A percentile compares a stretch with the other conserved stretches of the same genome.
These are phyloP conservation scores for Nestor notabilis DNA, from an alignment of 2,113 vertebrate genomes.

Conservation along the genomic window DNA sequence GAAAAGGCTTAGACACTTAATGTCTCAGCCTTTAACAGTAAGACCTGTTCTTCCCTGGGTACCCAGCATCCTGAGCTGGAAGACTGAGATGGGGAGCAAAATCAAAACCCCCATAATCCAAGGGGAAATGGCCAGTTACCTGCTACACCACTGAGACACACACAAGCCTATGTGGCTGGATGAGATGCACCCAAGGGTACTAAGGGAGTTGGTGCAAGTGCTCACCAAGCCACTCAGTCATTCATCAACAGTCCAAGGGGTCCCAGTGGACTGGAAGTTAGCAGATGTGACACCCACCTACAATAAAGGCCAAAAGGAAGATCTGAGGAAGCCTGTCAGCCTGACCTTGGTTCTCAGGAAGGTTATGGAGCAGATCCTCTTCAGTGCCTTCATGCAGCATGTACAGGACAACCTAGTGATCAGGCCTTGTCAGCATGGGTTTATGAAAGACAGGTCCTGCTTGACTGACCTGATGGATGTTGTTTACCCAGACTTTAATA, in stretches of 20 bases:
- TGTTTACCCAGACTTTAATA: not conserved
- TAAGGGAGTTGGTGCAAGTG: not conserved
- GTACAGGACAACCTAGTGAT: not conserved
- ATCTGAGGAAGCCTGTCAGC: not conserved
- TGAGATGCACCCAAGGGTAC: not conserved
- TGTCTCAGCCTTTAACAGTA: not conserved
- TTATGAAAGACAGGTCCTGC: not conserved
- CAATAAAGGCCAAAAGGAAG: not conserved
- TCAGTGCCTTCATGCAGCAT: not conserved
- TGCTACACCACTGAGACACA: not conserved
- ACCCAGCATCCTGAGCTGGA: not conserved
- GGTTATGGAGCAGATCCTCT: accelerated
- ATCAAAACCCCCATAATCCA: not conserved
- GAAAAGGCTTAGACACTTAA: not conserved
- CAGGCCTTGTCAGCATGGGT: not conserved
- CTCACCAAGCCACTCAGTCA: not conserved
- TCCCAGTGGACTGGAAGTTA: not conserved
- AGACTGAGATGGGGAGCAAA: not conserved
- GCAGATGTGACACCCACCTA: accelerated
- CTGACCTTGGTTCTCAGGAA: not conserved
- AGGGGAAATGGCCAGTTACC: not conserved
- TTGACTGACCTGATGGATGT: not conserved
- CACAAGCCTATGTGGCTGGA: not conserved
- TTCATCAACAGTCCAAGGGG: not conserved
- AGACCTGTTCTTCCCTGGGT: not conserved